Conservation (phyloP, 2,797 vertebrate genomes). For the Enteromius trimaculatus region DNA sequence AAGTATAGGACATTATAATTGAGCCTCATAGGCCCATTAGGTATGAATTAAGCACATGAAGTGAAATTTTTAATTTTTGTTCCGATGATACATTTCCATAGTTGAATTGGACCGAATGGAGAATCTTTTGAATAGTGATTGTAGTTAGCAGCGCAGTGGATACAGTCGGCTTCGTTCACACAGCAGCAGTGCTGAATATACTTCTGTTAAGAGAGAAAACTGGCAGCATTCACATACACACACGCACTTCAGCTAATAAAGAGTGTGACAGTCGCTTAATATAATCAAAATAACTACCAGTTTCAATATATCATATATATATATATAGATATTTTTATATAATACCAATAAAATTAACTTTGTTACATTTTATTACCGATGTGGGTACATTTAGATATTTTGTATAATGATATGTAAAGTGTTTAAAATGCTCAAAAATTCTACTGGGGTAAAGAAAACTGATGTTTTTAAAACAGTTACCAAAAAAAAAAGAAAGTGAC, state of each 20-base stretch:
- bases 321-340: background rate
- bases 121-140: background rate
- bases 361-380: background rate
- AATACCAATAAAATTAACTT: background rate
- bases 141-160: background rate
- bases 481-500: no score
- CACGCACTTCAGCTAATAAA: background rate
- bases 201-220: background rate
- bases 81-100: background rate
- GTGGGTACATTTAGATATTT: background rate
- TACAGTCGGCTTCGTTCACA: background rate
- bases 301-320: background rate
- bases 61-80: background rate
- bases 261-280: background rate
- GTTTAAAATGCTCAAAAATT: background rate
- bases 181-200: background rate
- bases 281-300: background rate
- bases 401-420: background rate
- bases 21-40: background rate
- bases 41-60: background rate
- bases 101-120: background rate
- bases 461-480: no score
- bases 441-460: background rate
- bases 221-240: background rate
- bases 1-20: background rate